Evolutionary conservation across 2,113 vertebrate species (phyloP).

Genomic region (Strix aluco): DNA sequence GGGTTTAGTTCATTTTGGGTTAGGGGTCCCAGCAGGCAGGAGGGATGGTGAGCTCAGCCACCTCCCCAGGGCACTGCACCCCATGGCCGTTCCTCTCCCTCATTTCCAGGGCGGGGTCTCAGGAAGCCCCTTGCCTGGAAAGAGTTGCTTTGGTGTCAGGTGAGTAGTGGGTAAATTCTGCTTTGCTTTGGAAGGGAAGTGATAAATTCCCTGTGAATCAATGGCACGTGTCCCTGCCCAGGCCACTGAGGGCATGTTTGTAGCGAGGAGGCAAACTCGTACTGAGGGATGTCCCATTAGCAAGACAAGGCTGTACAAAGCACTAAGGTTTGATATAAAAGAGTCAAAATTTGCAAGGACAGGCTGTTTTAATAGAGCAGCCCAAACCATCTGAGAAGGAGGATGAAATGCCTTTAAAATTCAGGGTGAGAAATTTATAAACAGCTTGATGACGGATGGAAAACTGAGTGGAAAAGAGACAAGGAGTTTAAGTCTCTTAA

Average conservation of each 20-base stretch:
- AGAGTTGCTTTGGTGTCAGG: background rate
- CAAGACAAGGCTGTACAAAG: background rate
- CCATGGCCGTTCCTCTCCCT: background rate
- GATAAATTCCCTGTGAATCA: background rate
- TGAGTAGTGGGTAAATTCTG: background rate
- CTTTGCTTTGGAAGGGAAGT: background rate
- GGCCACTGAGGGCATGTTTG: background rate
- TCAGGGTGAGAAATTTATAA: background rate
- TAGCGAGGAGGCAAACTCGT: fast-evolving
- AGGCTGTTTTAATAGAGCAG: background rate
- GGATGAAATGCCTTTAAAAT: background rate
- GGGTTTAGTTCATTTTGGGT: background rate
- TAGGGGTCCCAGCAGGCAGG: background rate
- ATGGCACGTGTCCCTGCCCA: fast-evolving
- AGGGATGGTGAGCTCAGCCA: fast-evolving
- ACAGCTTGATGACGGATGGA: background rate
- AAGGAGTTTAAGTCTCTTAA: background rate
- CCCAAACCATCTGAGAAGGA: background rate
- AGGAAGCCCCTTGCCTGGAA: background rate
- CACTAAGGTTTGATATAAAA: background rate
- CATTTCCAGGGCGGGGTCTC: background rate
- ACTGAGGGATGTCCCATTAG: fast-evolving
- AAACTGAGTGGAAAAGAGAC: background rate
- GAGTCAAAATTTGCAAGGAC: background rate
- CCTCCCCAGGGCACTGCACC: background rate